Conservation (phyloP, 2,888 invertebrate species). For the Timema podura region DNA sequence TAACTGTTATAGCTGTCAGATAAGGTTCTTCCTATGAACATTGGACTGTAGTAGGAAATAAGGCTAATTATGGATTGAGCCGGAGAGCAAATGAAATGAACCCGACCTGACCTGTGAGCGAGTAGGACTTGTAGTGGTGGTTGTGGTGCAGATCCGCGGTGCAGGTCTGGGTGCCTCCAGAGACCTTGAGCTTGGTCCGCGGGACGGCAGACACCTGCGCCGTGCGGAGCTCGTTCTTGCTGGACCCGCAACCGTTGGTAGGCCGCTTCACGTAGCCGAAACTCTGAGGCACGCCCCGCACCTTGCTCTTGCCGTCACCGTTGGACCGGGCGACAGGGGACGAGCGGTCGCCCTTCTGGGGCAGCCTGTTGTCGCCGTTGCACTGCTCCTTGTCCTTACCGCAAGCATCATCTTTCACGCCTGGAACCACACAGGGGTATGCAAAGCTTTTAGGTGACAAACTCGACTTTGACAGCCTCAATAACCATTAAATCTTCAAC, state of each 20-base stretch:
- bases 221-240: constrained; percentile 52
- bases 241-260: constrained; percentile 50
- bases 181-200: constrained; percentile 75
- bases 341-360: constrained; percentile 23
- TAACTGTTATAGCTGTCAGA: too few species aligned
- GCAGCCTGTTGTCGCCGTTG: constrained; percentile 25
- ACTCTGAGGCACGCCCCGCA: constrained; percentile 70
- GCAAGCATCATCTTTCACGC: constrained; percentile 35
- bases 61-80: too few species aligned
- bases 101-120: constrained; percentile 56
- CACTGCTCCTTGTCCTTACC: constrained; percentile 31
- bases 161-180: constrained; percentile 86
- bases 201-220: constrained; percentile 84
- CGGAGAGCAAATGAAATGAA: too few species aligned
- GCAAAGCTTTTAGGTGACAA: too few species aligned
- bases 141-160: constrained; percentile 63
- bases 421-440: constrained; percentile 11
- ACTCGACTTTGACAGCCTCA: too few species aligned
- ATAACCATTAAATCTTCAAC: too few species aligned
- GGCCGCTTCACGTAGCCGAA: constrained; percentile 77
- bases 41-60: too few species aligned
- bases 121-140: constrained; percentile 71
- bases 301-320: constrained; percentile 51
- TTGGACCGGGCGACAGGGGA: constrained; percentile 27
- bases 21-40: too few species aligned